Conservation (phyloP, 2,888 invertebrate species). For the Dryocosmus kuriphilus region DNA sequence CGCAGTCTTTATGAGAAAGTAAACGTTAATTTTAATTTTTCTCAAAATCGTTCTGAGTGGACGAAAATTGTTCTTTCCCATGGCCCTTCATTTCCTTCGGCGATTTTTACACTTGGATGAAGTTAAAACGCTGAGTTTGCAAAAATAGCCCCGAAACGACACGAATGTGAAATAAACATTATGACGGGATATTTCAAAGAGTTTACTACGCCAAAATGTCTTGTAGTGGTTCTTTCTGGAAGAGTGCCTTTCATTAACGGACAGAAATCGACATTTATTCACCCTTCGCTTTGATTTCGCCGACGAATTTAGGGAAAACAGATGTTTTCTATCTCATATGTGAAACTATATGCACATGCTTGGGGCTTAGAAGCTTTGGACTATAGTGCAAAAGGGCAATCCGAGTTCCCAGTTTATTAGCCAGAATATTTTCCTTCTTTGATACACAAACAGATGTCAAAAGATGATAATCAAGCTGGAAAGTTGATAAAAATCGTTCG, state of each 20-base stretch:
- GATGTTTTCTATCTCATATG: constrained; percentile 50
- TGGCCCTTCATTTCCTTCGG: too few species aligned
- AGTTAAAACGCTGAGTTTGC: not conserved
- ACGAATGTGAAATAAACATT: not conserved
- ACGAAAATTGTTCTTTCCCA: too few species aligned
- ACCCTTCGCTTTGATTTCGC: constrained; percentile 52
- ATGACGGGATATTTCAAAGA: constrained; percentile 12
- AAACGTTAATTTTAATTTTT: too few species aligned
- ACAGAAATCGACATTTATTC: constrained; percentile 38
- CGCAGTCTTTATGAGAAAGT: too few species aligned
- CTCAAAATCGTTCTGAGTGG: too few species aligned
- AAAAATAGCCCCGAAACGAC: not conserved
- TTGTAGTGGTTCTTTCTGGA: constrained; percentile 42
- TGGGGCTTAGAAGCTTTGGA: constrained; percentile 40
- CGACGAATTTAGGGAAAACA: constrained; percentile 51
- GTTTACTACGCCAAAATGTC: constrained; percentile 31
- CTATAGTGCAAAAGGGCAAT: not conserved
- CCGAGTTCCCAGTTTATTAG: not conserved
- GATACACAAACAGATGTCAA: too few species aligned
- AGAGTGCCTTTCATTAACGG: constrained; percentile 57
- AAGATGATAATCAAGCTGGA: not conserved
- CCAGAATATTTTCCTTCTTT: not conserved
- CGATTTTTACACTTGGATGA: too few species aligned
- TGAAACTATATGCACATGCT: constrained; percentile 49
- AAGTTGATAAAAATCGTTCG: not conserved